Evolutionary conservation across 2,113 vertebrate genomes (phyloP).

Genomic region (Actenoides hombroni): DNA sequence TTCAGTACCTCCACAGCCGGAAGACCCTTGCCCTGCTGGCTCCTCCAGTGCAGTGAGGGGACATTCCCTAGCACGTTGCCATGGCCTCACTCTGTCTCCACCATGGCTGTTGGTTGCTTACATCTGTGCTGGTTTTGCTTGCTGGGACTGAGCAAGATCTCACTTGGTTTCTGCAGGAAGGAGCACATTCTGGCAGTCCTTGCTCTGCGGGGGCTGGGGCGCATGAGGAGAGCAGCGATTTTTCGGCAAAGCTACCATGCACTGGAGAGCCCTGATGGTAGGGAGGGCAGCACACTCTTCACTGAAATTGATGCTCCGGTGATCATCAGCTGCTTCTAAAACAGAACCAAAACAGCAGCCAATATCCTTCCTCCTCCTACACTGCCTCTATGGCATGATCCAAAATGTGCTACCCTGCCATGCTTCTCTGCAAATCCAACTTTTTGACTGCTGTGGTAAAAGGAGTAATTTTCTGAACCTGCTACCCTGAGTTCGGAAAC

Average conservation of each 20-base stretch:
- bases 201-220: background rate
- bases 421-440: background rate
- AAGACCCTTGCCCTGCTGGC: background rate
- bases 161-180: conserved; percentile 45
- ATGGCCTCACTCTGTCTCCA: accelerated
- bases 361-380: background rate
- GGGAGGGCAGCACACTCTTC: background rate
- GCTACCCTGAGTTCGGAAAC: background rate
- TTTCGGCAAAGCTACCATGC: background rate
- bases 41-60: accelerated
- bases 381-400: accelerated
- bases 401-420: background rate
- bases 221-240: background rate
- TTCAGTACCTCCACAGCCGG: background rate
- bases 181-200: conserved; percentile 50
- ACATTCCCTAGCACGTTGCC: accelerated
- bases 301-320: conserved; percentile 14
- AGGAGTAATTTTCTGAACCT: background rate
- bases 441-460: background rate
- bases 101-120: background rate
- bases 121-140: background rate
- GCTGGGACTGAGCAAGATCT: accelerated
- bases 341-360: background rate
- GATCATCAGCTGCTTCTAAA: conserved; percentile 31
- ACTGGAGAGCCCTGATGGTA: accelerated